A percentile compares a stretch with the other conserved stretches of the same genome.
Evolutionary conservation across 1,140 invertebrate genomes (phyloP).

Genomic region (Eulimnadia texana): DNA sequence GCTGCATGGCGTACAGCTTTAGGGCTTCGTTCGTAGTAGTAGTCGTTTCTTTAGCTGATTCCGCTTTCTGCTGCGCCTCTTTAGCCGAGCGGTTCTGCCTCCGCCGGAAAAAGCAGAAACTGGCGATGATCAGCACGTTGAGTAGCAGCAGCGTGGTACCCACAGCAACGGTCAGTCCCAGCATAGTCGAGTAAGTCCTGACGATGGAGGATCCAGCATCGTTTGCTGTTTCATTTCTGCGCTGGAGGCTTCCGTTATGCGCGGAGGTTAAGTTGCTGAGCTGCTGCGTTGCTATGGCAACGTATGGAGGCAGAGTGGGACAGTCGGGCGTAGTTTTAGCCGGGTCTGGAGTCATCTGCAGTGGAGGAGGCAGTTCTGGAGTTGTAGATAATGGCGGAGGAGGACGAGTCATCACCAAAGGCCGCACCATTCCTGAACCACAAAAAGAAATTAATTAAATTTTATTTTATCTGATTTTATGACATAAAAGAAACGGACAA

Average conservation of each 20-base stretch:
- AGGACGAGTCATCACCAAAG: background rate
- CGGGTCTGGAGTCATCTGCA: background rate
- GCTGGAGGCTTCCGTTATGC: background rate
- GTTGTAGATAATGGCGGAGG: background rate
- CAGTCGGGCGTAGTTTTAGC: background rate
- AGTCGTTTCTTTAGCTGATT: background rate
- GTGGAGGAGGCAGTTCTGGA: background rate
- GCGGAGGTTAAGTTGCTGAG: background rate
- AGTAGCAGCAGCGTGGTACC: conserved; percentile 4
- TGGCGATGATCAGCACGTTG: conserved; percentile 1
- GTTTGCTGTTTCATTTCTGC: background rate
- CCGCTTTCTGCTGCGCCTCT: background rate
- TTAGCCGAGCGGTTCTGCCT: background rate
- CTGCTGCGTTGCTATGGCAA: background rate
- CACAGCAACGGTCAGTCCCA: conserved; percentile 1
- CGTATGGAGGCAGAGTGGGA: background rate
- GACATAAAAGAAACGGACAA: no score
- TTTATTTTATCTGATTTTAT: no score
- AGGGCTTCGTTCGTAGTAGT: background rate
- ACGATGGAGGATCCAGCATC: background rate
- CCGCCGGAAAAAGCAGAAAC: background rate
- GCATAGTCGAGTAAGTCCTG: background rate
- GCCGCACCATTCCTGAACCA: background rate
- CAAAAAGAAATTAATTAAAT: background rate
- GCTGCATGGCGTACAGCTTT: background rate